phyloP scores from a whole-genome alignment of 2,113 vertebrate genomes.

The Catharus minimus region DNA sequence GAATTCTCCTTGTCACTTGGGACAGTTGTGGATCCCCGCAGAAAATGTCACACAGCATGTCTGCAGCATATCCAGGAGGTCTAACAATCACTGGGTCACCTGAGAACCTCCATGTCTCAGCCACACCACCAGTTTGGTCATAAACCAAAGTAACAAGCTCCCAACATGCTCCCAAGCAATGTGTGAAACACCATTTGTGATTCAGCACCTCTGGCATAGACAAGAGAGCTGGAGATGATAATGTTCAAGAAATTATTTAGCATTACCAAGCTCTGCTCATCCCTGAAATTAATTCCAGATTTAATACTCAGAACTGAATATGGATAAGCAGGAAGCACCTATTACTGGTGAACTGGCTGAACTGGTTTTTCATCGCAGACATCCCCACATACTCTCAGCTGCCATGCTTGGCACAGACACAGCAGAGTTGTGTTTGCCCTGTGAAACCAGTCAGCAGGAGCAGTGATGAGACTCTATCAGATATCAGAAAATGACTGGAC shows the following conservation, averaged over 20 bases:
- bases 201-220: background rate
- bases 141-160: fast-evolving
- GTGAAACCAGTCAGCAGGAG: background rate
- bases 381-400: background rate
- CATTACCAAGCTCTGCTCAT: background rate
- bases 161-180: fast-evolving
- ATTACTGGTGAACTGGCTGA: background rate
- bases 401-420: background rate
- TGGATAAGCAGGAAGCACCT: background rate
- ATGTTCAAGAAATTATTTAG: background rate
- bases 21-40: background rate
- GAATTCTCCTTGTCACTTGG: background rate
- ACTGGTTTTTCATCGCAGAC: background rate
- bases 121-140: background rate
- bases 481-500: background rate
- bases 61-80: background rate
- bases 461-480: background rate
- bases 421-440: background rate
- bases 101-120: fast-evolving
- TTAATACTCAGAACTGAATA: background rate
- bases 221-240: background rate
- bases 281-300: background rate
- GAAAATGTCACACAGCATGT: background rate
- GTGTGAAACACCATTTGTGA: fast-evolving
- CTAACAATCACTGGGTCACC: background rate